Evolutionary conservation across 2,113 vertebrate genomes (phyloP).

Genomic region (Monarcha castaneiventris): DNA sequence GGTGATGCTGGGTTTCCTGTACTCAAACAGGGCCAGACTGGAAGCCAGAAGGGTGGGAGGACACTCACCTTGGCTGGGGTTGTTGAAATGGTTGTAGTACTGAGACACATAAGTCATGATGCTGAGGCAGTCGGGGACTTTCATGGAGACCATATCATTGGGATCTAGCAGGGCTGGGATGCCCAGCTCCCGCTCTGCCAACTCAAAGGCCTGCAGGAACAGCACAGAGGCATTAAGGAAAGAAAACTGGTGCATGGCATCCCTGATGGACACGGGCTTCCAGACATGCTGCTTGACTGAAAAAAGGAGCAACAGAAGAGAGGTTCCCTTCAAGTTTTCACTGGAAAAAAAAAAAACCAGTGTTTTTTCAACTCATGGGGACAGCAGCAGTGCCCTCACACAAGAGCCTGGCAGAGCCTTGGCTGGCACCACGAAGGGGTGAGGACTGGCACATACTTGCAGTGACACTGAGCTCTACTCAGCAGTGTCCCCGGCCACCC

Average conservation of each 20-base stretch:
- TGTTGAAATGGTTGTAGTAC: conserved; percentile 93
- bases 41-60: background rate
- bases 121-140: conserved; percentile 92
- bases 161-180: conserved; percentile 95
- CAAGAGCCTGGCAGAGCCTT: background rate
- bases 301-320: background rate
- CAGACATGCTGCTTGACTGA: background rate
- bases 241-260: background rate
- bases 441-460: background rate
- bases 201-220: conserved; percentile 85
- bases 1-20: background rate
- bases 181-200: conserved; percentile 90
- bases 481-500: background rate
- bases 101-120: conserved; percentile 97
- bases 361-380: background rate
- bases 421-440: background rate
- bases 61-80: conserved; percentile 75
- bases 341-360: background rate
- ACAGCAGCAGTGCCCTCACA: rapidly evolving
- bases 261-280: background rate
- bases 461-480: background rate
- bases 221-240: background rate
- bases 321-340: background rate
- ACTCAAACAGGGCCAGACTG: background rate
- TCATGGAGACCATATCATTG: conserved; percentile 97